Conservation (phyloP, 1,140 invertebrate genomes). For the Acyrthosiphon pisum region DNA sequence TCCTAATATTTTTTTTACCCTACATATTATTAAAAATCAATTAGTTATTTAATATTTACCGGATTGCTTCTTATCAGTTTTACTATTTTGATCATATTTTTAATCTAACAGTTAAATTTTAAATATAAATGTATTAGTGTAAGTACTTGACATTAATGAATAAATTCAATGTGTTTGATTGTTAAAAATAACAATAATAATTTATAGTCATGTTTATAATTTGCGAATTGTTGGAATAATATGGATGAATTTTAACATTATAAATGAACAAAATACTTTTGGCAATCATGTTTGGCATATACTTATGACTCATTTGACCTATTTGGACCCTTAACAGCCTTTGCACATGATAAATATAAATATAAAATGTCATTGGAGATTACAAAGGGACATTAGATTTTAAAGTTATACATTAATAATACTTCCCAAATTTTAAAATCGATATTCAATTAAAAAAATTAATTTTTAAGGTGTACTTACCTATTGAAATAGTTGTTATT, state of each 20-base stretch:
- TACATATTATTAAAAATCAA: neutral
- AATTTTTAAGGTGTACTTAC: neutral
- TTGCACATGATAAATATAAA: conserved; percentile 45
- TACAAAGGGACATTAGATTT: neutral
- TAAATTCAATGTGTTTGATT: neutral
- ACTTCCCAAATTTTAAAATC: neutral
- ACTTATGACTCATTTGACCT: conserved; percentile 51
- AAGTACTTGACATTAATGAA: neutral
- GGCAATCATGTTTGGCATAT: conserved; percentile 50
- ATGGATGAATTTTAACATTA: conserved; percentile 28
- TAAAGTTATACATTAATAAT: neutral
- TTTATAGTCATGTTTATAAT: neutral
- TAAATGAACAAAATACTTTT: conserved; percentile 52
- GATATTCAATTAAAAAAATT: neutral
- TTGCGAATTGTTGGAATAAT: neutral
- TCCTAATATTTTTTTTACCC: no score
- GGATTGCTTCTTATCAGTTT: neutral
- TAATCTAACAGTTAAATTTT: neutral
- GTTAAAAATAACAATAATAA: neutral
- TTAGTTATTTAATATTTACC: neutral
- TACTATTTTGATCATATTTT: neutral
- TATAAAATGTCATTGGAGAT: conserved; percentile 38
- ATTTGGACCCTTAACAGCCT: conserved; percentile 49
- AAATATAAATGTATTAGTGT: neutral
- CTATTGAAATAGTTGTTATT: neutral